Conservation (phyloP, 2,113 vertebrate species). For the Alosa alosa region DNA sequence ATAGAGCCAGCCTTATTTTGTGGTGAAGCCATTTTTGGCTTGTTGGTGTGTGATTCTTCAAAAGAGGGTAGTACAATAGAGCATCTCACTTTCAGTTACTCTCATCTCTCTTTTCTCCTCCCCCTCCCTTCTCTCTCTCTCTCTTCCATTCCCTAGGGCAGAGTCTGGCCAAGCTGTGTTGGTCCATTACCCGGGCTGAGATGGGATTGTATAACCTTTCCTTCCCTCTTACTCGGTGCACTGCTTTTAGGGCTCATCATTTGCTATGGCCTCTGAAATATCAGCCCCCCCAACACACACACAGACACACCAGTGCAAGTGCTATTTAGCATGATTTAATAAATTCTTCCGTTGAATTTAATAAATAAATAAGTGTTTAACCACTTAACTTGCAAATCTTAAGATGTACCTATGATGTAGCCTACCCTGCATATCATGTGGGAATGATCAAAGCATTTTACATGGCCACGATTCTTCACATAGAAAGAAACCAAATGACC, state of each 20-base stretch:
- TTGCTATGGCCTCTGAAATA: conserved; percentile 2
- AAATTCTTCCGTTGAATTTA: neutral
- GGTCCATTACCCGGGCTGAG: neutral
- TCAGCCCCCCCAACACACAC: neutral
- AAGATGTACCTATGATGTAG: neutral
- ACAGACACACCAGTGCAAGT: neutral
- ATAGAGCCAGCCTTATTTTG: too few species aligned
- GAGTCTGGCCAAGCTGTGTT: neutral
- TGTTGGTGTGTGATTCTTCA: neutral
- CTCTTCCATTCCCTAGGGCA: neutral
- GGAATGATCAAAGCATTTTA: neutral
- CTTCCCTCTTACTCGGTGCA: neutral
- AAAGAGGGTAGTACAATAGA: neutral
- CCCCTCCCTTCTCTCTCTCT: neutral
- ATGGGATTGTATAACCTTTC: conserved; percentile 8
- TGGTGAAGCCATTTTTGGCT: neutral
- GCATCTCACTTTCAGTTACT: neutral
- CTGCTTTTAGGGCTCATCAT: neutral
- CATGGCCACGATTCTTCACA: conserved; percentile 2
- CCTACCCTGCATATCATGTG: neutral
- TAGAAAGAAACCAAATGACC: neutral
- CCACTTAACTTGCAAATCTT: neutral
- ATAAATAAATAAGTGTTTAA: neutral
- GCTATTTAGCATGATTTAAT: neutral
- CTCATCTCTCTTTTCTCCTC: neutral